Base-by-base conservation (phyloP, 2,113 vertebrate genomes). In the Trinectes maculatus region DNA sequence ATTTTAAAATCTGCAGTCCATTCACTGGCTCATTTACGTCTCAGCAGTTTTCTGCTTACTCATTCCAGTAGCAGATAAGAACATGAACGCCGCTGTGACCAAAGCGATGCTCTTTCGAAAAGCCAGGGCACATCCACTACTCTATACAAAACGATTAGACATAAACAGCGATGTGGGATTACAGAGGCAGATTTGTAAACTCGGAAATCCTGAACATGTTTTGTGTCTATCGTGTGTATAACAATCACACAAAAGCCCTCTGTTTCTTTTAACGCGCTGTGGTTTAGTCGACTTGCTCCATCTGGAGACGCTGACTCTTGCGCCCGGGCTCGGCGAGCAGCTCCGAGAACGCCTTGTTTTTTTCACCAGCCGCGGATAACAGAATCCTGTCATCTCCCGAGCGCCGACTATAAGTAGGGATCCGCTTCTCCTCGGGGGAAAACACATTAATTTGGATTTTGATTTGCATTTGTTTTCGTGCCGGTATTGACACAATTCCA, bases 391-490 rank as follows among this genome's bases (percentile, higher is more conserved):
- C 89, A 91, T 90, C 86, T 90, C 89, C 87, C 77, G 87, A 89
- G 86, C 71, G 80, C 71, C 44, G 80, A 87, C 84, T 89, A 84
- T 84, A 89, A 89, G 87, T 89, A 79, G 77, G 86, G 85, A 85
- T 87, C 85, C 33, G 73, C 85, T 87, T 72, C 87, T 87, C 89
- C 86, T 90, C 79, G 40, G 90, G n/a, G 90, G 89, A 88, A 91
- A 90, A 91, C 90, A 90, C 89, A 89, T 91, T 91, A 87, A 90
- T 90, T 91, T 90, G 79, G 89, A 91, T 89, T 91, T 91, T 86
- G 87, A 90, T 91, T 91, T 91, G 90, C 90, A 91, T 91, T 91
- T 91, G 89, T 91, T 90, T 91, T 89, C 86, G 85, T 87, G 85
- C 84, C 55, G 79, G 71, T 91, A 91, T 91, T 91, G 90, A 91